These are phyloP conservation scores for Micromys minutus DNA, from an alignment of 2,113 vertebrate species.

Conservation along the genomic window DNA sequence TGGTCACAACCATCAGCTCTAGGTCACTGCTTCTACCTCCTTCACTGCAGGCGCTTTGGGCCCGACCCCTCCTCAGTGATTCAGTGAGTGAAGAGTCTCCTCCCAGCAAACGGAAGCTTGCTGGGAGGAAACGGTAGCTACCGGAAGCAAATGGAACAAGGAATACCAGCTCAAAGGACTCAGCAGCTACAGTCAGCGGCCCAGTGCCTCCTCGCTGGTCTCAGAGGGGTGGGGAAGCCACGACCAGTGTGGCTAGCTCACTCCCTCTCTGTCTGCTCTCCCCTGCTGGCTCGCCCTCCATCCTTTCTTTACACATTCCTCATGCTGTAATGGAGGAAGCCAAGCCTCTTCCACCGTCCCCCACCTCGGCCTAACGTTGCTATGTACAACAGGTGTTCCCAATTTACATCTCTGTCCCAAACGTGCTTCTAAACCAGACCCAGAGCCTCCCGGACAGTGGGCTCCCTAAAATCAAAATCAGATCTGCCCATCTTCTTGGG, in stretches of 20 bases:
- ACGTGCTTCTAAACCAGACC: too few relatives aligned
- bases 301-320: neutral
- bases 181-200: neutral
- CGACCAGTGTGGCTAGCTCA: neutral
- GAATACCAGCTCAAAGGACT: neutral
- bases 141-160: neutral
- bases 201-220: neutral
- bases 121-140: too few relatives aligned
- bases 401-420: neutral
- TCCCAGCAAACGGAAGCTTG: neutral
- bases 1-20: neutral
- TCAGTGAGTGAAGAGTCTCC: neutral
- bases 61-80: neutral
- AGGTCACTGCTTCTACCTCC: too few relatives aligned
- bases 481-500: neutral
- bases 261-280: neutral
- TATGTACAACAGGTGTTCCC: too few relatives aligned
- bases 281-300: neutral
- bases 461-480: neutral
- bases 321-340: neutral
- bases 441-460: neutral
- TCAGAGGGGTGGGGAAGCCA: neutral
- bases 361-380: neutral
- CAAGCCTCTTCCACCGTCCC: too few relatives aligned
- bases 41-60: fast-evolving